These are phyloP conservation scores for Leptoteleia sp. DNA, from an alignment of 1,140 invertebrate genomes.

Conservation along the genomic window DNA sequence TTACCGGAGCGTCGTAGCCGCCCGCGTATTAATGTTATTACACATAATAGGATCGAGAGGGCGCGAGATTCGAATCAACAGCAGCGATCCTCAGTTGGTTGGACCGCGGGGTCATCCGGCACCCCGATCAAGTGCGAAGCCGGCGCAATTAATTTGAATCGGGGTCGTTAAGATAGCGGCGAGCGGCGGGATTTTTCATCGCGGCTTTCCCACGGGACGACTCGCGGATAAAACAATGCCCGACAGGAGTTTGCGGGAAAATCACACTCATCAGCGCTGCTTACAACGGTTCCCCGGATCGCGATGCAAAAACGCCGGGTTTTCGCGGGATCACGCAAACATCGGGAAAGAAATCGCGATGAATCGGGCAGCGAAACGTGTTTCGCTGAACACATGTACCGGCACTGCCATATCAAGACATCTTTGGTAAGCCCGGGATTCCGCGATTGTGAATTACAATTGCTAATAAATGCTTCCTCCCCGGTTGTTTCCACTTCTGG, in stretches of 20 bases:
- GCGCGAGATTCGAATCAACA: constrained; percentile 47
- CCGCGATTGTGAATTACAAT: constrained; percentile 75
- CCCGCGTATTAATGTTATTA: constrained; percentile 69
- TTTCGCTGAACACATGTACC: constrained; percentile 70
- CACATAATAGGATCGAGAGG: constrained; percentile 54
- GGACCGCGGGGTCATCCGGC: constrained; percentile 15
- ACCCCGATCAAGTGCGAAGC: constrained; percentile 42
- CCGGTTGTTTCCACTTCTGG: constrained; percentile 3
- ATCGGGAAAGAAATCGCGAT: constrained; percentile 45
- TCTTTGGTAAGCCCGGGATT: constrained; percentile 70
- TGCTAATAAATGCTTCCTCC: constrained; percentile 73
- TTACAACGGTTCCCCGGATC: constrained; percentile 4
- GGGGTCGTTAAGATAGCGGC: constrained; percentile 1
- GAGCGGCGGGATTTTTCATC: background rate
- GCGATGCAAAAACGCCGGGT: constrained; percentile 19
- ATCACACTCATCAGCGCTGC: background rate
- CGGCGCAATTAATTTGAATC: constrained; percentile 36
- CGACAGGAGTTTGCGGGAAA: background rate
- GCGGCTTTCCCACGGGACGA: background rate
- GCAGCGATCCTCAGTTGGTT: constrained; percentile 28
- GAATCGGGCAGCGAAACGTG: constrained; percentile 54
- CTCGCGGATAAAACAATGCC: too few species aligned
- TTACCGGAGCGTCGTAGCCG: constrained; percentile 69
- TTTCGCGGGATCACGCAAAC: constrained; percentile 25
- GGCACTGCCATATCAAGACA: constrained; percentile 70